Base-by-base conservation (phyloP, 2,113 vertebrate genomes). In the Actinemys pallida region DNA sequence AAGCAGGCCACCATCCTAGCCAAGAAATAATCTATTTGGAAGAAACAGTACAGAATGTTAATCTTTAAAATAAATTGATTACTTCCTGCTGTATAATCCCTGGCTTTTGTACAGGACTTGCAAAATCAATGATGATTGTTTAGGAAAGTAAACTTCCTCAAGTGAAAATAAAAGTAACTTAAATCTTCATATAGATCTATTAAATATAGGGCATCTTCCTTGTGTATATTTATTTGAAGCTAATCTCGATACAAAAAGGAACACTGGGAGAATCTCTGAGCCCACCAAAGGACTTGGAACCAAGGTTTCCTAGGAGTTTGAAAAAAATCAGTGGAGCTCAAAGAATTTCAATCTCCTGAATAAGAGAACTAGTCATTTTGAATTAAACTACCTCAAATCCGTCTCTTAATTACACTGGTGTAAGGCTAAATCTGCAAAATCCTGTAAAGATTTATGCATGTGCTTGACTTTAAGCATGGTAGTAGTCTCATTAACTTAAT, bases 21-120 rank as follows among this genome's bases (percentile, higher is more conserved):
- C 93, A 95, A 95, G 84, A 92, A 91, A 86, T 94, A 95, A 92
- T 90, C 80, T 87, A 90, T 94, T 91, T 88, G 91, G 86, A 92
- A 88, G 90, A 96, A 94, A 96, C 62, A 90, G 81, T 79, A 83
- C 50, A 94, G 93, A 92, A 95, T 84, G 84, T 95, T 96, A 96
- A 97, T 96, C 92, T 89, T 94, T 90, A 95, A 78, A 93, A 93
- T 76, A 69, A 59, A 49, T 95, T 11, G 84, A 97, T 62, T 95
- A 88, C 88, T 94, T 93, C 94, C 93, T 53, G 76, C 82, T 94
- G 93, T 91, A 39, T 39, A 96, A 94, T 89, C 84, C 91, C 84
- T 93, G n/a, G 20, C 47, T 52, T 93, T 96, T 95, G 85, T 94
- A 27, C 50, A 72, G 81, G 85, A 89, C 45, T 49, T 53, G 83